A percentile compares a stretch with the other conserved stretches of the same genome.
Conservation (phyloP, 2,888 invertebrate genomes). For the Drosophila atroscutellata region DNA sequence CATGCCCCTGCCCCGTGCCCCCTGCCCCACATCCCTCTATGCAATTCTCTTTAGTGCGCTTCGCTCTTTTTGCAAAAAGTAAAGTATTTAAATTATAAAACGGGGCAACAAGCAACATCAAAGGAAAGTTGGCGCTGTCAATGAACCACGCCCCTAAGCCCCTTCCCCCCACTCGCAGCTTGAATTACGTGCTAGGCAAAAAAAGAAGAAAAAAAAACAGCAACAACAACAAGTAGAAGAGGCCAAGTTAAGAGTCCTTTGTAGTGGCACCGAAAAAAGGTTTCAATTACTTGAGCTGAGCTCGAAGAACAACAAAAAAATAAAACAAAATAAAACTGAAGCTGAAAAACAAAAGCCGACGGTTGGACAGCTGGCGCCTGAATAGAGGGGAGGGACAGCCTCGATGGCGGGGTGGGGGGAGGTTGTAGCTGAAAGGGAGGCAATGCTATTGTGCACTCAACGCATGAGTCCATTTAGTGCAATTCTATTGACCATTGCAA, state of each 20-base stretch:
- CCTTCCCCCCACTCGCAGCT: slow-evolving; percentile 30
- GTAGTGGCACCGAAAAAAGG: slow-evolving; percentile 72
- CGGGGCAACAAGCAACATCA: slow-evolving; percentile 64
- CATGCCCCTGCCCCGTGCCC: background rate
- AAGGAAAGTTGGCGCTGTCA: slow-evolving; percentile 69
- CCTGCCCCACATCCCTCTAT: background rate
- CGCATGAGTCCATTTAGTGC: slow-evolving; percentile 36
- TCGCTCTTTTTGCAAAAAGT: slow-evolving; percentile 36
- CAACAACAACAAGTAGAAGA: slow-evolving; percentile 17
- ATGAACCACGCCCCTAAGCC: slow-evolving; percentile 49
- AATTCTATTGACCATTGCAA: slow-evolving; percentile 51
- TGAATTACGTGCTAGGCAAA: slow-evolving; percentile 70
- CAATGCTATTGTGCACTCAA: slow-evolving; percentile 14
- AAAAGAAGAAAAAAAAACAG: slow-evolving; percentile 24
- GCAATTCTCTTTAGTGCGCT: slow-evolving; percentile 36
- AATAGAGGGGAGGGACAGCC: background rate
- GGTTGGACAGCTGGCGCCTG: slow-evolving; percentile 12
- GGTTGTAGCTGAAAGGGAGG: background rate
- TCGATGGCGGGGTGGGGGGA: background rate
- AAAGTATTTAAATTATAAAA: slow-evolving; percentile 76
- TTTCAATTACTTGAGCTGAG: slow-evolving; percentile 64
- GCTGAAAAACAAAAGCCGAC: slow-evolving; percentile 50
- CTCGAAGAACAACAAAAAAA: slow-evolving; percentile 14
- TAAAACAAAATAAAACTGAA: slow-evolving; percentile 10
- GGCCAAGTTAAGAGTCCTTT: slow-evolving; percentile 58